These are phyloP conservation scores for Cyphomyrmex costatus DNA, from an alignment of 1,140 invertebrate genomes.

Conservation along the genomic window DNA sequence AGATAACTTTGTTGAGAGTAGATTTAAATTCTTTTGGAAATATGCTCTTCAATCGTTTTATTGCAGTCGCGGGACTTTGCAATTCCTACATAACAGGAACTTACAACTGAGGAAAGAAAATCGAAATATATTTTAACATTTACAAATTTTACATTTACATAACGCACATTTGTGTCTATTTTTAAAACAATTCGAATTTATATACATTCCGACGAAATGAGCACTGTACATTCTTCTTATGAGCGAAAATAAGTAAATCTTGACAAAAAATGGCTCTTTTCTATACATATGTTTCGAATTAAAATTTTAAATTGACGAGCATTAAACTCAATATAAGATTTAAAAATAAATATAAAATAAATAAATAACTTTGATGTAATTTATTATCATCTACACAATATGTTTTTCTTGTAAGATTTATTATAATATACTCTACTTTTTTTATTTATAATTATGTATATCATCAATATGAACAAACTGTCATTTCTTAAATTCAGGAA, in stretches of 20 bases:
- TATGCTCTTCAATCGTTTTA: neutral
- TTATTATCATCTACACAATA: neutral
- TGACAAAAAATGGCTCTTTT: neutral
- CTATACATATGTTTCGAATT: neutral
- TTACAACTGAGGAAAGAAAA: conserved; percentile 28
- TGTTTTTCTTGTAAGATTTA: neutral
- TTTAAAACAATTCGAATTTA: neutral
- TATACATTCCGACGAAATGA: neutral
- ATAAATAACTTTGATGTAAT: neutral
- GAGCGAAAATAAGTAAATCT: neutral
- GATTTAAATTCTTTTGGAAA: conserved; percentile 19
- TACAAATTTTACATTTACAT: conserved; percentile 25
- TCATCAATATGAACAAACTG: neutral
- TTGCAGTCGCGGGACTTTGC: neutral
- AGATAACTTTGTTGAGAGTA: neutral
- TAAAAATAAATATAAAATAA: conserved; percentile 20
- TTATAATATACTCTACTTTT: conserved; percentile 5
- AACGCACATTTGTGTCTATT: conserved; percentile 12
- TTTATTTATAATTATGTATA: neutral
- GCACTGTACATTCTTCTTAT: neutral
- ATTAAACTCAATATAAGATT: neutral
- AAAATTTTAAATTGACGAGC: neutral
- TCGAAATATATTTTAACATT: conserved; percentile 15
- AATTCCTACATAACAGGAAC: conserved; percentile 18
- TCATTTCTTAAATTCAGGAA: neutral